Evolutionary conservation across 2,888 invertebrate species (phyloP), one percentile per base, ranked within the genome.

Genomic region (Hyalella azteca): DNA sequence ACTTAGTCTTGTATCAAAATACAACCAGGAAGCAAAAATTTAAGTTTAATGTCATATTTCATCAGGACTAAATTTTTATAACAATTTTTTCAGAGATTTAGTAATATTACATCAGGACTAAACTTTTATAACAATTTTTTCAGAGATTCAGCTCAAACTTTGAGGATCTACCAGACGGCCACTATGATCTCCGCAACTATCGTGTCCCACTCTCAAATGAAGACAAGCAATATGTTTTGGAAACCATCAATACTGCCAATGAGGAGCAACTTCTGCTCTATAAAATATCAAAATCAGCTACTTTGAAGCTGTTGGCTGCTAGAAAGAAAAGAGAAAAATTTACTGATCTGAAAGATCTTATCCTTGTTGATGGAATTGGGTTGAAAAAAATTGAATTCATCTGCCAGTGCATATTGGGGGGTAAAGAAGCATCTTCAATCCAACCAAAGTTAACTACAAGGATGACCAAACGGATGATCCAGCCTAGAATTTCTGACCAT

Each of bases 281-380:
- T 36, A 66, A 66, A 36, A 19, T 66, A 5, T 15, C 39, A 36
- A 66, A 66, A 19, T 7, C 13, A 13, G 5, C 36, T 15, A 39
- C 36, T 36, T 2, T 19, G 19, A 66, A 66, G 11, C 29, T 66
- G 36, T 36, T 66, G 66, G 66, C 66, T 36, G 66, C 29, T 36
- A 36, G 66, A 19, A 66, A 66, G 36, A 66, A 19, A 36, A 66
- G 36, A 36, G 36, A 36, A 66, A 5, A 66, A 19, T 66, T 66
- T 15, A n/a, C 1, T 19, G 66, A 66, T 39, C 9, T 66, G n/a
- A 66, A 66, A 36, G 66, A 66, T 13, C 36, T 66, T 19, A 66
- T 66, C 4, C 36, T 66, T 11, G 32, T 66, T 36, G 66, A 66
- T 15, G 66, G 66, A 15, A 66, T 66, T 36, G 66, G 66, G 32